phyloP scores from a whole-genome alignment of 2,797 vertebrate genomes.

The Channallabes apus region DNA sequence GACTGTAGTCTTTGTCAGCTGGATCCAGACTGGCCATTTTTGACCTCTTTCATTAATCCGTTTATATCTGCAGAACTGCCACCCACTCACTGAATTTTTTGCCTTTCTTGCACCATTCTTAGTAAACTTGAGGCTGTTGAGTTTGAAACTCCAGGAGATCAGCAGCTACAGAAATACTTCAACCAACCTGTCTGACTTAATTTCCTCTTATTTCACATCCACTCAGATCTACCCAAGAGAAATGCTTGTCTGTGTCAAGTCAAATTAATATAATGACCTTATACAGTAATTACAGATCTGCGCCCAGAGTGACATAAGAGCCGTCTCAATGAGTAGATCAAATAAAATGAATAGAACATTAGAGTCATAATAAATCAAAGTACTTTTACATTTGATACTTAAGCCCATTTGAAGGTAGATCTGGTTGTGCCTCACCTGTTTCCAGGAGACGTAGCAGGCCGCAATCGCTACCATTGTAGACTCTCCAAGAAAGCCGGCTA shows the following conservation, averaged over 20 bases:
- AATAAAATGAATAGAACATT: too few relatives aligned
- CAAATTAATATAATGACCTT: too few relatives aligned
- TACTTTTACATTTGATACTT: too few relatives aligned
- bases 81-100: not conserved
- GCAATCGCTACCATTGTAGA: constrained; percentile 98
- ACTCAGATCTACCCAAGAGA: too few relatives aligned
- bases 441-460: constrained; percentile 92
- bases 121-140: not conserved
- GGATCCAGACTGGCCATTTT: not conserved
- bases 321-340: too few relatives aligned
- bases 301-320: too few relatives aligned
- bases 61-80: not conserved
- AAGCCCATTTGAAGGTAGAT: too few relatives aligned
- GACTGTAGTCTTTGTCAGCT: not conserved
- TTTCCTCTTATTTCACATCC: too few relatives aligned
- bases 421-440: constrained; percentile 82
- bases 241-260: too few relatives aligned
- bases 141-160: not conserved
- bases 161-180: not conserved
- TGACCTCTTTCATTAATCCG: not conserved
- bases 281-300: too few relatives aligned
- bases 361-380: too few relatives aligned
- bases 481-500: constrained; percentile 95
- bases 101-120: not conserved
- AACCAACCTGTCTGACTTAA: not conserved